These are phyloP conservation scores for Netelia inedita DNA, from an alignment of 2,888 invertebrate species.

Conservation along the genomic window DNA sequence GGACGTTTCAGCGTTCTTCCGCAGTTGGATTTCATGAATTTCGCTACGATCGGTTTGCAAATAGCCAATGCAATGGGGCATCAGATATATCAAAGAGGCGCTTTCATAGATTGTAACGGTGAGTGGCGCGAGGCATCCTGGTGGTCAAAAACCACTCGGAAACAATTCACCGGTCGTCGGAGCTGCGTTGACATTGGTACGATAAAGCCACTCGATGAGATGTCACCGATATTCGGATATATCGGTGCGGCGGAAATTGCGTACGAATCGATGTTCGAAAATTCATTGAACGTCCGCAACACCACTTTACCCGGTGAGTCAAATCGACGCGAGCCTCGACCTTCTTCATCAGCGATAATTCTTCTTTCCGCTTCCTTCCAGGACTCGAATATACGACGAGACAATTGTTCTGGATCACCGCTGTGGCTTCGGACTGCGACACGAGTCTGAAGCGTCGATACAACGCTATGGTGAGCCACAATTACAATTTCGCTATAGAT, in stretches of 20 bases:
- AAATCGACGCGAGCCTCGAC: not conserved
- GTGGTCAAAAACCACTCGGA: constrained; percentile 68
- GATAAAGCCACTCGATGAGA: constrained; percentile 66
- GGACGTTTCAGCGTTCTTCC: constrained; percentile 51
- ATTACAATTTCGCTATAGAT: constrained; percentile 61
- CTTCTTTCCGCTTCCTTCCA: constrained; percentile 27
- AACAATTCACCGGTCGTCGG: constrained; percentile 67
- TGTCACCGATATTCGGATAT: constrained; percentile 63
- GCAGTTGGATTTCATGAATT: constrained; percentile 68
- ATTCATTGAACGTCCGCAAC: constrained; percentile 11
- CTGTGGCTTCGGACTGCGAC: constrained; percentile 67
- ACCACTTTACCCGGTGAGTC: constrained; percentile 60
- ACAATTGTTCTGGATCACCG: constrained; percentile 69
- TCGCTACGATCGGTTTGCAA: constrained; percentile 68
- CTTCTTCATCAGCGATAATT: not conserved
- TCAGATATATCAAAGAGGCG: constrained; percentile 68
- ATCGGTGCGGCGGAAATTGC: constrained; percentile 69
- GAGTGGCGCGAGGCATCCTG: constrained; percentile 62
- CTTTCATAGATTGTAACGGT: constrained; percentile 64
- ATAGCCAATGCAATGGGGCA: constrained; percentile 68
- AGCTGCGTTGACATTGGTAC: constrained; percentile 60
- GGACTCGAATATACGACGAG: constrained; percentile 65
- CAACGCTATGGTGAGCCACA: constrained; percentile 68
- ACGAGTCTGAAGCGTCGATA: constrained; percentile 61
- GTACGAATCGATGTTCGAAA: constrained; percentile 64